Evolutionary conservation across 2,113 vertebrate genomes (phyloP).

Genomic region (Hepsetus odoe): DNA sequence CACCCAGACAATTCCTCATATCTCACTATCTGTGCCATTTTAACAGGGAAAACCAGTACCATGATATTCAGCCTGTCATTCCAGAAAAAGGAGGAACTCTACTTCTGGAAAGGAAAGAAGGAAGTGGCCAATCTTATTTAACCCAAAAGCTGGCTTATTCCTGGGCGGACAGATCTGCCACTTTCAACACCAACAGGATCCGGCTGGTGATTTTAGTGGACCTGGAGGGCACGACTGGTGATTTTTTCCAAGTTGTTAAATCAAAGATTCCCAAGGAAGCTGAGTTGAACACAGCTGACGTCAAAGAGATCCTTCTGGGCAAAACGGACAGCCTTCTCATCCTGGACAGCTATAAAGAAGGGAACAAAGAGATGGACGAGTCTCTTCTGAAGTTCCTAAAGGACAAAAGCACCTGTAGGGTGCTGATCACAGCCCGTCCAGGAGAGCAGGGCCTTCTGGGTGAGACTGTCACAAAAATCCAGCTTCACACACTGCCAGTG

Average conservation of each 20-base stretch:
- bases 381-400: slow-evolving; percentile 57
- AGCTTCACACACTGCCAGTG: slow-evolving; percentile 33
- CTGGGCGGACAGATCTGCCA: slow-evolving; percentile 49
- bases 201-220: slow-evolving; percentile 50
- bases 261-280: not conserved
- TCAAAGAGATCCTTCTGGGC: slow-evolving; percentile 51
- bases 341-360: slow-evolving; percentile 62
- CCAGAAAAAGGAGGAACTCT: slow-evolving; percentile 47
- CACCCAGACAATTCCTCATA: not conserved
- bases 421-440: slow-evolving; percentile 51
- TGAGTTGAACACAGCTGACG: slow-evolving; percentile 39
- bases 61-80: slow-evolving; percentile 48
- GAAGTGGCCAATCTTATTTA: slow-evolving; percentile 50
- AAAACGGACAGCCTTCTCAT: slow-evolving; percentile 54
- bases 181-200: slow-evolving; percentile 19
- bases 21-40: not conserved
- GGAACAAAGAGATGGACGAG: slow-evolving; percentile 52
- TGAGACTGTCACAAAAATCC: slow-evolving; percentile 19
- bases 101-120: slow-evolving; percentile 55
- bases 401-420: slow-evolving; percentile 52
- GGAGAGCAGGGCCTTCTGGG: slow-evolving; percentile 45
- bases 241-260: slow-evolving; percentile 41
- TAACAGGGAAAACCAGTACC: slow-evolving; percentile 51
- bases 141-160: slow-evolving; percentile 55
- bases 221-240: slow-evolving; percentile 8